Evolutionary conservation across 2,113 vertebrate genomes (phyloP).

Genomic region (Scalopus aquaticus): DNA sequence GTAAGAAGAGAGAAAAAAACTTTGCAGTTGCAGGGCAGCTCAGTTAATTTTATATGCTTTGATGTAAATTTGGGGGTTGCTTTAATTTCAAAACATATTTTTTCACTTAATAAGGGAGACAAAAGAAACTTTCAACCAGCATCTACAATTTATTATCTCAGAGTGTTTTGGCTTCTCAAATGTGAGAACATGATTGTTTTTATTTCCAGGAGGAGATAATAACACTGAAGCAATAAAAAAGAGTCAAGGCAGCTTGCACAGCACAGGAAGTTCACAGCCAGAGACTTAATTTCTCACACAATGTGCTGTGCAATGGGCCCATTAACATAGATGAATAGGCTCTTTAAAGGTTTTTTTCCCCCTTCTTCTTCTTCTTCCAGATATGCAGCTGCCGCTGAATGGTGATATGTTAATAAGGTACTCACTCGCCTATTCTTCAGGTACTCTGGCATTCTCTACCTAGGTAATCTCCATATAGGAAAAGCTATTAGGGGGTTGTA

Average conservation of each 20-base stretch:
- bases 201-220: constrained; percentile 92
- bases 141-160: constrained; percentile 87
- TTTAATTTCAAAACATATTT: constrained; percentile 89
- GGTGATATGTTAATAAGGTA: constrained; percentile 94
- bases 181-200: constrained; percentile 90
- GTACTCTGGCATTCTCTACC: constrained; percentile 91
- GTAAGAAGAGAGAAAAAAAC: constrained; percentile 67
- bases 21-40: constrained; percentile 79
- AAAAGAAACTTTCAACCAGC: constrained; percentile 87
- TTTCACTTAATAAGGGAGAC: constrained; percentile 88
- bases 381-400: constrained; percentile 94
- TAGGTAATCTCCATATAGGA: constrained; percentile 92
- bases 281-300: constrained; percentile 94
- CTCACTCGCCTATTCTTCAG: constrained; percentile 94
- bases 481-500: constrained; percentile 87
- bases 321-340: constrained; percentile 96
- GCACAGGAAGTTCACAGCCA: constrained; percentile 93
- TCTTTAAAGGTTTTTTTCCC: constrained; percentile 89
- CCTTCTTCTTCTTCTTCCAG: constrained; percentile 83
- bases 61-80: constrained; percentile 85
- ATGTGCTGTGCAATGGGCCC: constrained; percentile 93
- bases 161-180: constrained; percentile 90
- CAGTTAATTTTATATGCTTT: constrained; percentile 83
- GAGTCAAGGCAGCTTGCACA: constrained; percentile 89
- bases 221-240: constrained; percentile 90